Percentiles rank a stretch among this genome's conserved stretches.
phyloP scores from a whole-genome alignment of 2,888 invertebrate species.

The Ypsolopha sequella region DNA sequence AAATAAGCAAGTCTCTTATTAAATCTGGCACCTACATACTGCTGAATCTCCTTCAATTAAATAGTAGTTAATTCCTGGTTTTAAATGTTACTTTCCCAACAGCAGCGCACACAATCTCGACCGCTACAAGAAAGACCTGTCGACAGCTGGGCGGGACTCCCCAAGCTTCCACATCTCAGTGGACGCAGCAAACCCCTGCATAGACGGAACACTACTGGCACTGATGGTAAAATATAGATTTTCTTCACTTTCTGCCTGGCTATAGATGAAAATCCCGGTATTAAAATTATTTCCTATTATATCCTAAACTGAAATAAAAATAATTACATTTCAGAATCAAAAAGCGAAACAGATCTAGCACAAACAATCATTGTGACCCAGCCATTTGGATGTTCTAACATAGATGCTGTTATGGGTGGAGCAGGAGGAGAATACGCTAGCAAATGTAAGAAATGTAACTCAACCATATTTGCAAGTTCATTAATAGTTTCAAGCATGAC shows the following conservation, averaged over 20 bases:
- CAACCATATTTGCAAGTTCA: no score
- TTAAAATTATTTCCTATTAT: no score
- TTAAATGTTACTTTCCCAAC: not conserved
- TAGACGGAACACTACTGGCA: conserved; percentile 35
- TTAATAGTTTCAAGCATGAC: no score
- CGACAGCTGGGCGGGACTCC: conserved; percentile 47
- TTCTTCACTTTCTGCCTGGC: not conserved
- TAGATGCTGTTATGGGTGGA: no score
- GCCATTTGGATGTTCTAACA: conserved; percentile 24
- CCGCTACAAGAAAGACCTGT: conserved; percentile 24
- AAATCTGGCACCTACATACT: not conserved
- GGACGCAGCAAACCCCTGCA: conserved; percentile 59
- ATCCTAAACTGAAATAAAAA: not conserved
- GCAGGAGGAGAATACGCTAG: no score
- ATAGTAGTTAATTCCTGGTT: not conserved
- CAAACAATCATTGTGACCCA: conserved; percentile 35
- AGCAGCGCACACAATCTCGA: conserved; percentile 18
- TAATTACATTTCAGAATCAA: conserved; percentile 22
- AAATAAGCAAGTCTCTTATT: not conserved
- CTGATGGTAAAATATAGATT: not conserved
- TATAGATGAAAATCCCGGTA: no score
- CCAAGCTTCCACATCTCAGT: conserved; percentile 69
- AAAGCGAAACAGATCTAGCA: conserved; percentile 24
- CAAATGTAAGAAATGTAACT: no score
- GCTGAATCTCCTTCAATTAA: no score